Conservation (phyloP, 2,113 vertebrate species). For the Syrrhaptes paradoxus region DNA sequence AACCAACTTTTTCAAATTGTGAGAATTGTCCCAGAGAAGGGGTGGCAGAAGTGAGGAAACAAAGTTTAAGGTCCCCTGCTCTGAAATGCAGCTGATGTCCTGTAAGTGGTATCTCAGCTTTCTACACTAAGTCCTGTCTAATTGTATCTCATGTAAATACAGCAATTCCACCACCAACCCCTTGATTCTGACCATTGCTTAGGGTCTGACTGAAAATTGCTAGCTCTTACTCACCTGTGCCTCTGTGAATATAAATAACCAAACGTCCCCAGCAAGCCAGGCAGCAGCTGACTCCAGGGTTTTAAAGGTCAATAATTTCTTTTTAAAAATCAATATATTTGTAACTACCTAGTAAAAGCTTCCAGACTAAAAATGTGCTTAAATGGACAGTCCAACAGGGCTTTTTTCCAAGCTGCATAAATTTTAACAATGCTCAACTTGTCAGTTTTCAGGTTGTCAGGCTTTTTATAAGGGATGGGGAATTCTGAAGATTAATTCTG, state of each 20-base stretch:
- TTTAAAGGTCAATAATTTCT: constrained; percentile 49
- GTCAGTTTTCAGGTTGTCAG: not conserved
- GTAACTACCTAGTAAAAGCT: constrained; percentile 19
- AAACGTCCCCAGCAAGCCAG: not conserved
- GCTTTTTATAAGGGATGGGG: not conserved
- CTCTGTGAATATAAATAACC: not conserved
- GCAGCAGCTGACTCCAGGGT: not conserved
- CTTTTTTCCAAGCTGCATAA: not conserved
- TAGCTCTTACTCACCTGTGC: not conserved
- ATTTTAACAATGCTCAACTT: not conserved
- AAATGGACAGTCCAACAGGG: not conserved
- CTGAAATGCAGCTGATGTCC: not conserved
- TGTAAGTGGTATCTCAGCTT: not conserved
- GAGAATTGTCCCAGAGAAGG: not conserved
- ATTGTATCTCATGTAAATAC: not conserved
- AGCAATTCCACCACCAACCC: not conserved
- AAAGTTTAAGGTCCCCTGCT: not conserved
- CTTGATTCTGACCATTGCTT: not conserved
- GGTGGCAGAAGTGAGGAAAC: not conserved
- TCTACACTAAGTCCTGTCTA: not conserved
- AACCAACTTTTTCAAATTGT: not conserved
- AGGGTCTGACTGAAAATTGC: not conserved
- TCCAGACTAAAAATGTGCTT: constrained; percentile 6
- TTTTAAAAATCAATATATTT: constrained; percentile 35
- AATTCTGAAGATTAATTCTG: constrained; percentile 31